Base-by-base conservation (phyloP, 2,797 vertebrate species). In the Decapterus maruadsi region DNA sequence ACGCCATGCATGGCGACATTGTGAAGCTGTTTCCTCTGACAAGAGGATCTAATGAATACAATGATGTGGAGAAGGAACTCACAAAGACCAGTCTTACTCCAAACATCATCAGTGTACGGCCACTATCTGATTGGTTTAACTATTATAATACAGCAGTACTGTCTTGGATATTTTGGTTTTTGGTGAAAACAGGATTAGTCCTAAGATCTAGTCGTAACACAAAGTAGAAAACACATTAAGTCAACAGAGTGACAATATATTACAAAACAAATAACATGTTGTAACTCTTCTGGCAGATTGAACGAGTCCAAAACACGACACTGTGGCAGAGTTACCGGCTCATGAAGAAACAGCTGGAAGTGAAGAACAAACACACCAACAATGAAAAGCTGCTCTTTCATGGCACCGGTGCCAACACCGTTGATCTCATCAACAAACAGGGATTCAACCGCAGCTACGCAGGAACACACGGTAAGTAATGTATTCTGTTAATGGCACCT, bases 361-460 rank as follows among this genome's bases (percentile, higher is more conserved):
- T 36, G 6, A 94, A 93, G 84, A 94, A 94, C 72, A 72, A 90
- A 0, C 86, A 89, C 75, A 79, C 3, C 0, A 93, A 93, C 38
- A 95, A 95, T 0, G 94, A 95, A 45, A 80, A 0, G 79, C 20
- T 4, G 34, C 90, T 95, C 4, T 95, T 93, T 62, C 94, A 95
- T 1, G 94, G 95, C 19, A 95, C 94, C 1, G 6, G 1, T 0
- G 0, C 69, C 3, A 0, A 12, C 0, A 67, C 80, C 20, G 77
- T 91, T 10, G 29, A 86, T 1, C 77, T 84, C 1, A 95, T 95
- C 81, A 94, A 94, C 75, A 0, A 19, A 0, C 58, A 77, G 0
- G 95, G 95, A 22, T 95, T 95, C 85, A 94, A 95, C 86, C 93
- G 95, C 68, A 91, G 94, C 89, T 93, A 91, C 8, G 93, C 95